Evolutionary conservation across 2,888 invertebrate species (phyloP), one percentile per base, ranked within the genome.

Genomic region (Notodonta ziczac): DNA sequence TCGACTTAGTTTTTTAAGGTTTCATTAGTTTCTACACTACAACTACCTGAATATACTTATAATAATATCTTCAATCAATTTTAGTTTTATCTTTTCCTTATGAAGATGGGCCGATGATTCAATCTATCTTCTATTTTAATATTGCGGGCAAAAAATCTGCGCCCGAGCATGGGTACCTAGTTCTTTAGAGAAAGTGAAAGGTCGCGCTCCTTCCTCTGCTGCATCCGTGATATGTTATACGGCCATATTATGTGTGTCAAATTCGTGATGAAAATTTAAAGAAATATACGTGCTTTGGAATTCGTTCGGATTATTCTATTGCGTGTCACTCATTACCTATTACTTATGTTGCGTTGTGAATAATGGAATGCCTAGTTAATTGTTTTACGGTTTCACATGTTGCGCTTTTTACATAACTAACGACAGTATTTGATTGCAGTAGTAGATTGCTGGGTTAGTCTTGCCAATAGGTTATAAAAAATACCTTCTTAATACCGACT

Each of bases 181-280:
- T 82, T 84, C 76, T 78, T 66, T 66, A 77, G 84, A 82, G 89
- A 90, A 89, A 90, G 90, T 90, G 88, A 90, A 86, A 89, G 90
- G 89, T 88, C 86, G 86, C 62, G 73, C 78, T 60, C 63, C 81
- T 77, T 80, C 70, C 72, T 73, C 73, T 62, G 73, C 73, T 62
- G 73, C 74, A 77, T 78, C 74, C 67, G 76, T 73, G 69, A 67
- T 73, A 60, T 70, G 71, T 72, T 78, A 84, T 61, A 58, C 74
- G 77, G 61, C 81, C 64, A 68, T 70, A 70, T 76, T 67, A 60
- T 70, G 67, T 72, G 70, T 58, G 70, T 61, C 61, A 58, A 62
- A 61, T 56, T 65, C 62, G 58, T 60, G 60, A 63, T 58, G 67
- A 60, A 51, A 63, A 62, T 68, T 60, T 59, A 55, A 62, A 60